A percentile compares a stretch with the other conserved stretches of the same genome.
phyloP scores from a whole-genome alignment of 2,888 invertebrate genomes.

The Cheilosia pagana region DNA sequence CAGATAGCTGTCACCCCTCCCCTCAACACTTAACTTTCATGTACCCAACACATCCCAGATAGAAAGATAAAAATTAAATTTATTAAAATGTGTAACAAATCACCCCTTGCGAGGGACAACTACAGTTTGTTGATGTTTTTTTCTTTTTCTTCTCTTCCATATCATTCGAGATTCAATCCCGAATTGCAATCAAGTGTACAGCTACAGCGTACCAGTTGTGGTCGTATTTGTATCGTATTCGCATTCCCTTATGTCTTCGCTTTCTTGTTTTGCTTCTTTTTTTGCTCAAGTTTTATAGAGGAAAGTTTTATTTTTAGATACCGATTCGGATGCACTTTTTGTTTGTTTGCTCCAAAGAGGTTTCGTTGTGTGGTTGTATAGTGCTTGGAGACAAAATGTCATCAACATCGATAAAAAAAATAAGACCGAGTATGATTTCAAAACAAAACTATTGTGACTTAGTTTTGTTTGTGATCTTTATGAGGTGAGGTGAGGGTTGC shows the following conservation, averaged over 20 bases:
- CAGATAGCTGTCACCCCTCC: neutral
- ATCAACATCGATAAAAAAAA: too few species aligned
- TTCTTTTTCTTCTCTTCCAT: constrained; percentile 23
- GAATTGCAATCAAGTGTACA: constrained; percentile 49
- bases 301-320: too few species aligned
- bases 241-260: neutral
- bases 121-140: constrained; percentile 20
- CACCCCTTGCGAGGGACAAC: constrained; percentile 9
- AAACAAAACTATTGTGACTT: too few species aligned
- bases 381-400: too few species aligned
- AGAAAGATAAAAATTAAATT: constrained; percentile 43
- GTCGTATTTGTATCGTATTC: neutral
- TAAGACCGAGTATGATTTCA: too few species aligned
- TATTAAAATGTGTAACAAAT: constrained; percentile 19
- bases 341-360: too few species aligned
- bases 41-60: neutral
- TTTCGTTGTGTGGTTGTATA: too few species aligned
- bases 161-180: constrained; percentile 39
- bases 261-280: neutral
- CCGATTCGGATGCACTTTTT: too few species aligned
- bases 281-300: too few species aligned
- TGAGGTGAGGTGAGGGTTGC: too few species aligned
- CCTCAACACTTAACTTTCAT: neutral
- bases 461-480: too few species aligned
- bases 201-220: neutral